These are phyloP conservation scores for Acanthochromis polyacanthus DNA, from an alignment of 2,113 vertebrate genomes.

Conservation along the genomic window DNA sequence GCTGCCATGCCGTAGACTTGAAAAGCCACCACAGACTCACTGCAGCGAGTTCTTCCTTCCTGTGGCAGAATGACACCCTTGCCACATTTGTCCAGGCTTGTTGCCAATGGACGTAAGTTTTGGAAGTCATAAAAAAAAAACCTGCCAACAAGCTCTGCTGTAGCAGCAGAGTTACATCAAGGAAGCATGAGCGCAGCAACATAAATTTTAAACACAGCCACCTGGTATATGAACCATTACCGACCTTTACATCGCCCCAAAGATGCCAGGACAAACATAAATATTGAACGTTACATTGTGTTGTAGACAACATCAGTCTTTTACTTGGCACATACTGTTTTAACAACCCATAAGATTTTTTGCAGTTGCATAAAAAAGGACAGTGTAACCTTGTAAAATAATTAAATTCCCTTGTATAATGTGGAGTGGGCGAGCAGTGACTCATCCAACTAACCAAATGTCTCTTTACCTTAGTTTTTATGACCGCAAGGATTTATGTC, in stretches of 20 bases:
- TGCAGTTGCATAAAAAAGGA: conserved; percentile 10
- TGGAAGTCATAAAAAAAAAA: conserved; percentile 59
- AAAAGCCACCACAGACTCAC: conserved; percentile 26
- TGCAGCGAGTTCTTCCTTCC: conserved; percentile 23
- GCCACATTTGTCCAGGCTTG: conserved; percentile 59
- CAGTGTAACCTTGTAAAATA: conserved; percentile 6
- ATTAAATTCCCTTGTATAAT: not conserved
- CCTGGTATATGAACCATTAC: conserved; percentile 50
- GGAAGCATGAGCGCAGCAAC: conserved; percentile 48
- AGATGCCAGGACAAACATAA: conserved; percentile 16
- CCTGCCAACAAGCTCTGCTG: conserved; percentile 36
- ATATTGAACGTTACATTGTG: conserved; percentile 15
- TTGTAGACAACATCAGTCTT: conserved; percentile 1
- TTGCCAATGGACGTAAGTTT: conserved; percentile 55
- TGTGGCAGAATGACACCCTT: conserved; percentile 49
- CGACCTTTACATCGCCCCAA: conserved; percentile 16
- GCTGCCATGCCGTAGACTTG: conserved; percentile 16
- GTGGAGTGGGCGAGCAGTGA: conserved; percentile 13
- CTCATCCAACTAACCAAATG: conserved; percentile 29
- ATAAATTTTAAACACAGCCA: conserved; percentile 64
- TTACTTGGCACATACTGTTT: not conserved
- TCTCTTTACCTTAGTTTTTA: conserved; percentile 49
- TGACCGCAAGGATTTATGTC: conserved; percentile 7
- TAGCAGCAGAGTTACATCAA: conserved; percentile 46
- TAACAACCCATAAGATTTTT: conserved; percentile 7